Evolutionary conservation across 2,797 vertebrate genomes (phyloP).

Genomic region (Sitta carolinensis): DNA sequence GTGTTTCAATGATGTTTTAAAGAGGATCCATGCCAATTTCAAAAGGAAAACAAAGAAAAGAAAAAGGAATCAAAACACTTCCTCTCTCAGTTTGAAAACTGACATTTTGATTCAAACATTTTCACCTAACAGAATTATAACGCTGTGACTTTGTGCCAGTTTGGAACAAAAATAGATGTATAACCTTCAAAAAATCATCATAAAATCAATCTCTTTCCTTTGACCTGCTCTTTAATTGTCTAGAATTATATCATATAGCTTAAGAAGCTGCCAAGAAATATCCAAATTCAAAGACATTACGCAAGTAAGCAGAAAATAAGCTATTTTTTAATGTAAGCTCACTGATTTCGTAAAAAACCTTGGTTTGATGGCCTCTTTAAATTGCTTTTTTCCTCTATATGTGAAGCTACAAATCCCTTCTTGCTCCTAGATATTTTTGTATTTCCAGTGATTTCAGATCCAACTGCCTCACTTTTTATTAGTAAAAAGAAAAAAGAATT

Average conservation of each 20-base stretch:
- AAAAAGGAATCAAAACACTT: slow-evolving; percentile 4
- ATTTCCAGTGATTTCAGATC: neutral
- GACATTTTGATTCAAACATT: slow-evolving; percentile 27
- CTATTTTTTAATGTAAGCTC: neutral
- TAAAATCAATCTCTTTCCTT: slow-evolving; percentile 19
- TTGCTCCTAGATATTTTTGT: neutral
- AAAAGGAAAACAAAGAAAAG: neutral
- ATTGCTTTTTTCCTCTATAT: neutral
- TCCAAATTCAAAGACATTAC: neutral
- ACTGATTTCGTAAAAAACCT: neutral
- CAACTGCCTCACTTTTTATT: neutral
- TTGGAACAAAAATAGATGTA: slow-evolving; percentile 7
- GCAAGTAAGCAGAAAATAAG: neutral
- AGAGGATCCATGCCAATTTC: neutral
- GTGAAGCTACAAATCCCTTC: neutral
- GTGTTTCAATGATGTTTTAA: slow-evolving; percentile 11
- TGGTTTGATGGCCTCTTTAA: neutral
- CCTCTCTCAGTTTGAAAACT: neutral
- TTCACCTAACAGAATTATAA: slow-evolving; percentile 17
- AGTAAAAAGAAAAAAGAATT: neutral
- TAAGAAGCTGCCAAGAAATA: slow-evolving; percentile 4
- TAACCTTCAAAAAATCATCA: slow-evolving; percentile 10
- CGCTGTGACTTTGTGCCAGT: neutral
- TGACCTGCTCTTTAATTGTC: neutral
- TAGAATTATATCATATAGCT: neutral